Evolutionary conservation across 2,113 vertebrate species (phyloP), one percentile per base, ranked within the genome.

Genomic region (Coreoperca whiteheadi): DNA sequence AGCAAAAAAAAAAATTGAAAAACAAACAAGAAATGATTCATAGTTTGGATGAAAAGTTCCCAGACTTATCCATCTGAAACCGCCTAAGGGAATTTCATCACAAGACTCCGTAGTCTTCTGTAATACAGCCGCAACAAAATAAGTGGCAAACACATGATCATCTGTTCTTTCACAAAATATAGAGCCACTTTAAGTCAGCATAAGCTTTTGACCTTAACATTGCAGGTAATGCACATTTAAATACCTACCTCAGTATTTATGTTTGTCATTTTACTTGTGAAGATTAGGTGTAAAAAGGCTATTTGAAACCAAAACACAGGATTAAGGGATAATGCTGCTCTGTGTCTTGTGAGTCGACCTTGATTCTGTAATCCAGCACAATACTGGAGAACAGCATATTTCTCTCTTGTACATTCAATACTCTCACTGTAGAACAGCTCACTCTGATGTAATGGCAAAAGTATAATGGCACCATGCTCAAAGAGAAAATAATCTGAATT

Each of bases 281-380:
- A 94, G 91, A 94, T 94, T 93, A 94, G 90, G 90, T 92, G 86
- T 93, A 93, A 94, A 94, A 94, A 94, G 91, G 92, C 91, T 93
- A 94, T 95, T 94, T 95, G 94, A 94, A 94, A 94, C 93, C 95
- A 94, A 94, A 95, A 95, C 94, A 95, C 85, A 91, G 91, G 94
- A 94, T 94, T 95, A 94, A 94, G 90, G 94, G 94, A 95, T 96
- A 94, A 94, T 94, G 91, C 90, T 90, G 89, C 91, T 93, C 91
- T 92, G 88, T 93, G 92, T 94, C 91, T 94, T 94, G 89, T 92
- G 92, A 91, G 93, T 94, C 92, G 90, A 95, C 95, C 92, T 94
- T 95, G 91, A 95, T 94, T 94, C 89, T 83, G 92, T 95, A 94
- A 95, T 94, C 94, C 93, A 94, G 92, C 88, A 94, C 93, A 92